Percentiles rank a stretch among this genome's conserved stretches.
Conservation (phyloP, 1,140 invertebrate genomes). For the Hyles euphorbiae region DNA sequence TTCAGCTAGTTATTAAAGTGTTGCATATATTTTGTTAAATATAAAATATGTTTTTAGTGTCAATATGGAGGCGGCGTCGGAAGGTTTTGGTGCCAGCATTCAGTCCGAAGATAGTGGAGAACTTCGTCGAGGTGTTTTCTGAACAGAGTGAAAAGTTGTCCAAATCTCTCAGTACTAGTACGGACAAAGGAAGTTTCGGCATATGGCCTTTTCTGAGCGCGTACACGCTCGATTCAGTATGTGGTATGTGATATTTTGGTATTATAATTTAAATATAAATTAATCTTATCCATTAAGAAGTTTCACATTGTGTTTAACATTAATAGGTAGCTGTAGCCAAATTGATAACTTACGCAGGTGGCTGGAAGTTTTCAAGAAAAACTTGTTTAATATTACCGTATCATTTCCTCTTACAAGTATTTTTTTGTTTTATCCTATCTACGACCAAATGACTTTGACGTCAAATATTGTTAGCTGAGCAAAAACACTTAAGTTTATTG, state of each 20-base stretch:
- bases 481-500: no score
- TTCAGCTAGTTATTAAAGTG: not conserved
- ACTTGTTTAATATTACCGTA: no score
- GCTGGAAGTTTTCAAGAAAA: no score
- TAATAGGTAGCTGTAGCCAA: no score
- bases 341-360: no score
- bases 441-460: no score
- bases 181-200: conserved; percentile 25
- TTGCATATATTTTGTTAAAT: conserved; percentile 1
- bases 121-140: conserved; percentile 84
- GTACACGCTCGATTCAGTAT: conserved; percentile 57
- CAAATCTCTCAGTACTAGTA: conserved; percentile 20
- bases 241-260: conserved; percentile 35
- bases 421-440: no score
- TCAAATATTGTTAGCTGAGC: no score
- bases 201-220: conserved; percentile 44
- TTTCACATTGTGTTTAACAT: no score
- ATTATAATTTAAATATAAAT: no score
- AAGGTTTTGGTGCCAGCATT: conserved; percentile 92
- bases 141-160: conserved; percentile 79
- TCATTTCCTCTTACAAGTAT: no score
- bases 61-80: conserved; percentile 86
- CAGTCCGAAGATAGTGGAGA: conserved; percentile 89
- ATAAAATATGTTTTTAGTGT: conserved; percentile 39
- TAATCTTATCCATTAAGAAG: no score